Evolutionary conservation across 1,140 invertebrate genomes (phyloP), one percentile per base, ranked within the genome.

Genomic region (Phortica variegata): DNA sequence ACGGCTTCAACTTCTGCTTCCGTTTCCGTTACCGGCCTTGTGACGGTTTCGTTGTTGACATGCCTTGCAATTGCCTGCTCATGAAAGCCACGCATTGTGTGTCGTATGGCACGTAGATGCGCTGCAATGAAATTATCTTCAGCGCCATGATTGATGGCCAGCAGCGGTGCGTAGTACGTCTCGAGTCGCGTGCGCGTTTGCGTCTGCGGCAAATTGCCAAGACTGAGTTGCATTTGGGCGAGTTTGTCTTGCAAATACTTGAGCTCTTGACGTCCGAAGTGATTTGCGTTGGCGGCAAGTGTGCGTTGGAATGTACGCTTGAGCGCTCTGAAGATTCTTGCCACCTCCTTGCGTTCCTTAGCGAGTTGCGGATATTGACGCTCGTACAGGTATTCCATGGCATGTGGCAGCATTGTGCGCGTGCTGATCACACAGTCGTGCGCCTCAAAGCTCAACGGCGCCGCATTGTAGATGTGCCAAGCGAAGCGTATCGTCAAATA

Each of bases 301-400:
- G 26, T 33, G 6, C 32, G 21, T 13, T 31, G 18, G 9, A 65
- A 58, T 2, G 40, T 50, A 12, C 50, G 46, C 8, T 56, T 65
- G 13, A 65, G 33, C 6, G 32, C 32, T 5, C 3, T 20, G 34
- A 65, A 66, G 1, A 65, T 15, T n/a, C n/a, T 1, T 17, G 16
- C n/a, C 49, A 55, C 7, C 65, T 3, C 1, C 39, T 20, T 2
- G 21, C 23, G 18, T 52, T 41, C 20, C 21, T 18, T n/a, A 40
- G 12, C 9, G 15, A 10, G n/a, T 4, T 6, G 20, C n/a, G 42
- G 29, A 19, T 44, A 43, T 3, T 52, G 23, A 33, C 46, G 26
- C 15, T 61, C 33, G 37, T 61, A 19, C 21, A 61, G 19, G 61
- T 61, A 65, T 0, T 38, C 51, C 2, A 49, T 19, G 1, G 61